phyloP scores from a whole-genome alignment of 2,797 vertebrate genomes.

The Fratercula arctica region DNA sequence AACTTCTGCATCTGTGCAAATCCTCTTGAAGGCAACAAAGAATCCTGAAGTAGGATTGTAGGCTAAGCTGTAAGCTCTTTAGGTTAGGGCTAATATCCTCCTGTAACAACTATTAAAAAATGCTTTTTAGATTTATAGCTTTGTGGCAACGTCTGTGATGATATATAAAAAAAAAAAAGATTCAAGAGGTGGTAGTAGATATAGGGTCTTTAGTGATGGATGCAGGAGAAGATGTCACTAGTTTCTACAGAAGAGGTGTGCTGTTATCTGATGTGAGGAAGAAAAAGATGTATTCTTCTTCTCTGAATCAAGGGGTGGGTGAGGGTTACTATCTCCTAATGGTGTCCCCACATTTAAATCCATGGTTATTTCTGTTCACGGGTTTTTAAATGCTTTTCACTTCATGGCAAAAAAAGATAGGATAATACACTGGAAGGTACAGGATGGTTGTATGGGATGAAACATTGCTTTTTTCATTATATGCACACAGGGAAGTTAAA shows the following conservation, averaged over 20 bases:
- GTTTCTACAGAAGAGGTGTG: neutral
- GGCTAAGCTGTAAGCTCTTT: slow-evolving; percentile 5
- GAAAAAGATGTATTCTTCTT: neutral
- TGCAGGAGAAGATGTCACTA: neutral
- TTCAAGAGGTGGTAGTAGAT: neutral
- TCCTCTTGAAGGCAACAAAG: neutral
- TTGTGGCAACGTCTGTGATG: neutral
- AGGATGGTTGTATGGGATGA: neutral
- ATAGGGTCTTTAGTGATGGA: neutral
- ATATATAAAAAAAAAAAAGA: neutral
- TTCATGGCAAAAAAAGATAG: neutral
- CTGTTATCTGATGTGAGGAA: neutral
- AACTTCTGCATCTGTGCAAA: neutral
- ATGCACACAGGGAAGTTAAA: slow-evolving; percentile 39
- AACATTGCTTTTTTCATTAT: slow-evolving; percentile 35
- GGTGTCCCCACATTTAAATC: neutral
- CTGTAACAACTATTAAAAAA: slow-evolving; percentile 25
- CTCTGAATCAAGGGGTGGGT: neutral
- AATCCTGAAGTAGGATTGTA: slow-evolving; percentile 23
- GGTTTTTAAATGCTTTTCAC: neutral
- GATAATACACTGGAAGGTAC: neutral
- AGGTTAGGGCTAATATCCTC: neutral
- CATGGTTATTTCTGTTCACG: neutral
- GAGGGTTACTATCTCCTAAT: neutral
- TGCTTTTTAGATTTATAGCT: neutral